Evolutionary conservation across 2,797 vertebrate species (phyloP).

Genomic region (Clarias laeviceps): DNA sequence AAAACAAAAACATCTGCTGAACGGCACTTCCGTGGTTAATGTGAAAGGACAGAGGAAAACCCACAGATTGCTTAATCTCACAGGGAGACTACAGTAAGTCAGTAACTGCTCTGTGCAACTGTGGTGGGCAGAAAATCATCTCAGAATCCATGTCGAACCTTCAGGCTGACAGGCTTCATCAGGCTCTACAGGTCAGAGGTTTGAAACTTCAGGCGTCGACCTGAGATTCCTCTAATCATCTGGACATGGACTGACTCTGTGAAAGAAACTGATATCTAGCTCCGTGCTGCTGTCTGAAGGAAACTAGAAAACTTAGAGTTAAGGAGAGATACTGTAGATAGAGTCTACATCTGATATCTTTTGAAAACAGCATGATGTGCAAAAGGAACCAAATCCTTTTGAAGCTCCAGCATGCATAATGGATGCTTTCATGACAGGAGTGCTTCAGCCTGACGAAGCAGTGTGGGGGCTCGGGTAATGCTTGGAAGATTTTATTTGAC

Average conservation of each 20-base stretch:
- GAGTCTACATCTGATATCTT: constrained; percentile 42
- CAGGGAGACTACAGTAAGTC: background rate
- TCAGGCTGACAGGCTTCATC: background rate
- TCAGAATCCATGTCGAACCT: too few relatives aligned
- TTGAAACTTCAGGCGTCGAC: background rate
- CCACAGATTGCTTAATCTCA: background rate
- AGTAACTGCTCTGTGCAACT: background rate
- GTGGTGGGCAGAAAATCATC: background rate
- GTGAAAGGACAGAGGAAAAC: background rate
- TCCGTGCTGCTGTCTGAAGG: background rate
- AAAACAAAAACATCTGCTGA: background rate
- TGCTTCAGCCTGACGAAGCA: constrained; percentile 4
- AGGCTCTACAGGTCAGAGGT: background rate
- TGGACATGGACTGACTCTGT: background rate
- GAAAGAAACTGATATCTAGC: constrained; percentile 7
- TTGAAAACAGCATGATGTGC: constrained; percentile 25
- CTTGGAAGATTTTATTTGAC: background rate
- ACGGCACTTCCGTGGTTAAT: background rate
- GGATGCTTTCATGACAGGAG: constrained; percentile 31
- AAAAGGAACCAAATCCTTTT: constrained; percentile 41
- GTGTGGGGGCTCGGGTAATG: background rate
- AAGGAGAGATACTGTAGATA: constrained; percentile 5
- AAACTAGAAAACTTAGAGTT: constrained; percentile 11
- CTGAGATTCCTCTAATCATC: background rate
- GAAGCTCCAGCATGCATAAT: constrained; percentile 56